Percentiles rank a stretch among this genome's conserved stretches.
Conservation (phyloP, 2,888 invertebrate genomes). For the Coecobrya sp. region DNA sequence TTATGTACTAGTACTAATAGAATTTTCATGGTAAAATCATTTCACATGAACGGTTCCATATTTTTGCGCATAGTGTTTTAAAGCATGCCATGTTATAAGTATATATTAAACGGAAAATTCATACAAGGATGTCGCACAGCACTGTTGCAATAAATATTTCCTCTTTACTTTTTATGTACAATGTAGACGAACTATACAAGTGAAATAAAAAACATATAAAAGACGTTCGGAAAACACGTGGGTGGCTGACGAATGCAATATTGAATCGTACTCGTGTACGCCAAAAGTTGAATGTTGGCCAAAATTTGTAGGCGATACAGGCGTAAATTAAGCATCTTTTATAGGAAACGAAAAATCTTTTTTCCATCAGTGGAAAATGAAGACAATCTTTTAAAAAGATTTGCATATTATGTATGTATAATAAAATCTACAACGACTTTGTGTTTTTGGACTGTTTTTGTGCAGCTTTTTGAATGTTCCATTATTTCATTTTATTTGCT, state of each 20-base stretch:
- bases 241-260: constrained; percentile 23
- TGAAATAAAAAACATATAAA: constrained; percentile 1
- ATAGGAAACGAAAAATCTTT: too few relatives aligned
- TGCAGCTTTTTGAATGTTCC: too few relatives aligned
- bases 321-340: background rate
- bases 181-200: background rate
- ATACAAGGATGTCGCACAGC: background rate
- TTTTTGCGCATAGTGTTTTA: too few relatives aligned
- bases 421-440: too few relatives aligned
- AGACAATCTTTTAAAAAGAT: too few relatives aligned
- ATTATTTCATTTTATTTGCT: too few relatives aligned
- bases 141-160: constrained; percentile 16
- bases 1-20: too few relatives aligned
- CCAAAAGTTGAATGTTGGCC: constrained; percentile 53
- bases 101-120: background rate
- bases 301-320: constrained; percentile 62
- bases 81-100: too few relatives aligned
- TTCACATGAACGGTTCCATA: too few relatives aligned
- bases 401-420: too few relatives aligned
- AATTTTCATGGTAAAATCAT: background rate
- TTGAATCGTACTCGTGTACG: background rate
- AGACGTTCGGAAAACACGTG: background rate
- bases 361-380: too few relatives aligned
- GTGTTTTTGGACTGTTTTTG: too few relatives aligned
- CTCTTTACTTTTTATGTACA: background rate